Conservation (phyloP, 1,140 invertebrate genomes). For the Drosophila hydei region DNA sequence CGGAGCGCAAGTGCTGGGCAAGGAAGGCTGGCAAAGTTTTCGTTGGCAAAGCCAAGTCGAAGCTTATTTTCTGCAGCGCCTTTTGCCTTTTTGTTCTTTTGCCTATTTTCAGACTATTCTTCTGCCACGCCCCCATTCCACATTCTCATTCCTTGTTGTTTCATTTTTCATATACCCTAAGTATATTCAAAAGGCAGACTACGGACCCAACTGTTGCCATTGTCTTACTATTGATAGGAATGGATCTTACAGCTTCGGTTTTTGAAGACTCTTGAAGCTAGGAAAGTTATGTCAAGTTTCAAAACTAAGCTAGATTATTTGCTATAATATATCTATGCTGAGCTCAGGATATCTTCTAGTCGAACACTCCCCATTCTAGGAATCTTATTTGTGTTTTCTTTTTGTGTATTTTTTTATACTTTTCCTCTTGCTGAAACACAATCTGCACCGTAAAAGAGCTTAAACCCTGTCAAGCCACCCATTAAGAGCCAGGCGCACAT, state of each 20-base stretch:
- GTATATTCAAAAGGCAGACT: too few relatives aligned
- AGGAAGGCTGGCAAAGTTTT: conserved; percentile 68
- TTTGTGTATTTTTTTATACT: conserved; percentile 33
- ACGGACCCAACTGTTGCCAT: too few relatives aligned
- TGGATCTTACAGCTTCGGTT: too few relatives aligned
- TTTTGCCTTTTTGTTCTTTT: conserved; percentile 55
- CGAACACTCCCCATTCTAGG: neutral
- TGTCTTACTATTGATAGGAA: too few relatives aligned
- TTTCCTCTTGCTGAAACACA: conserved; percentile 71
- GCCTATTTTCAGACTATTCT: conserved; percentile 43
- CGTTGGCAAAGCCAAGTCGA: conserved; percentile 71
- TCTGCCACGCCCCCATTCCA: conserved; percentile 16
- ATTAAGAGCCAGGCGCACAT: conserved; percentile 77
- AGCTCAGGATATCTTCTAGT: neutral
- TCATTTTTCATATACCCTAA: conserved; percentile 15
- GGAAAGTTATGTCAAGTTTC: too few relatives aligned
- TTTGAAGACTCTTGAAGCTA: too few relatives aligned
- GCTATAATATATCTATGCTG: neutral
- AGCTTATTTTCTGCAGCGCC: conserved; percentile 77
- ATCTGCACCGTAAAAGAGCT: conserved; percentile 81
- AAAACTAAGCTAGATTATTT: too few relatives aligned
- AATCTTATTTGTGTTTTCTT: conserved; percentile 4
- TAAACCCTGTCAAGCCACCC: conserved; percentile 83
- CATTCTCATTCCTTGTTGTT: neutral
- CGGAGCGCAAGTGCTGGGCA: conserved; percentile 56